phyloP scores from a whole-genome alignment of 1,140 invertebrate species.

The Augochlora pura region DNA sequence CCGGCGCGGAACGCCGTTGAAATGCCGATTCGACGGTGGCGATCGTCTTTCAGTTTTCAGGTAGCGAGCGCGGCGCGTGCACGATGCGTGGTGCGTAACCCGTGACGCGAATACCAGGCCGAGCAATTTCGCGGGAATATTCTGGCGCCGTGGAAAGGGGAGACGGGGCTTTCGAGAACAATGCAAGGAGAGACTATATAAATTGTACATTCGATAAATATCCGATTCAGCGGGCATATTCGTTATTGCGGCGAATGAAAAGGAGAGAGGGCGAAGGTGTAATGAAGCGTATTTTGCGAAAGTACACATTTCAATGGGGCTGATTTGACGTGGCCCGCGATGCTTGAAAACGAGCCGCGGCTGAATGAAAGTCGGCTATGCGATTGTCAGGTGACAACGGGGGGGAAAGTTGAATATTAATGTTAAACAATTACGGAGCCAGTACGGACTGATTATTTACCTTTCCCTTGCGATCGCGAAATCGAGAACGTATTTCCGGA shows the following conservation, averaged over 20 bases:
- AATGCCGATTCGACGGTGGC: no score
- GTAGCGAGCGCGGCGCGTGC: no score
- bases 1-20: no score
- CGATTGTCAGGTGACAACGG: not conserved
- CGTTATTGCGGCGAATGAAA: not conserved
- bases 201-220: conserved; percentile 1
- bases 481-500: no score
- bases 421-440: not conserved
- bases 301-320: conserved; percentile 1
- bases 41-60: no score
- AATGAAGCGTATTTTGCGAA: not conserved
- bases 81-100: not conserved
- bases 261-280: not conserved
- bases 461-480: no score
- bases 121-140: not conserved
- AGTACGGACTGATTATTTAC: no score
- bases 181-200: not conserved
- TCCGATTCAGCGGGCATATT: not conserved
- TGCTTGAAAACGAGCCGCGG: not conserved
- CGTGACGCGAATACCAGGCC: not conserved
- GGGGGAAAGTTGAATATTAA: not conserved
- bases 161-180: no score
- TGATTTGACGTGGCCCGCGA: not conserved
- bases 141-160: no score
- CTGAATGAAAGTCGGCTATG: not conserved